Evolutionary conservation across 2,888 invertebrate genomes (phyloP).

Genomic region (Meteorus colon): DNA sequence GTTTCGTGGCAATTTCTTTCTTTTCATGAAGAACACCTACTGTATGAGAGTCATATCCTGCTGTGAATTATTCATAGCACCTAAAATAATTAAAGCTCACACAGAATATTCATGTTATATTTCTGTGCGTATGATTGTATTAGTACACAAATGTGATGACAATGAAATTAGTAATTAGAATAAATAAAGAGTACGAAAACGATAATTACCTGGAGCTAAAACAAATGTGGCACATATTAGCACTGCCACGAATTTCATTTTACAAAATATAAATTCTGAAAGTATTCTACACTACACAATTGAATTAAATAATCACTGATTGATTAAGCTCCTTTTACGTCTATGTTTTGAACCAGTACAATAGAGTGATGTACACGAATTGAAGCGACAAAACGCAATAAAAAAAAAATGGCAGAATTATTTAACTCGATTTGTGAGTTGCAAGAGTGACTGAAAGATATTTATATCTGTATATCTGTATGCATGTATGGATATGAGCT

Average conservation of each 20-base stretch:
- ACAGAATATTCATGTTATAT: not conserved
- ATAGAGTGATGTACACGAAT: not conserved
- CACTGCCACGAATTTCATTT: not conserved
- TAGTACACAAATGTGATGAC: not conserved
- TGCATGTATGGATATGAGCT: not conserved
- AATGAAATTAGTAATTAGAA: not conserved
- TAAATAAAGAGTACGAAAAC: too few relatives aligned
- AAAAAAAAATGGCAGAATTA: conserved; percentile 3
- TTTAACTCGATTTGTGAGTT: conserved; percentile 5
- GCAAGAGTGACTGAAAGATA: not conserved
- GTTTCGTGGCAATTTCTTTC: not conserved
- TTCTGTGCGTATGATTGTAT: not conserved
- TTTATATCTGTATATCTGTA: not conserved
- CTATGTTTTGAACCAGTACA: not conserved
- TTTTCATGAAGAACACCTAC: not conserved
- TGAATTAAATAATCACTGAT: not conserved
- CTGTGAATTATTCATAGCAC: not conserved
- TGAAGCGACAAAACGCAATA: not conserved
- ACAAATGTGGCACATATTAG: not conserved
- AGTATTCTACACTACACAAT: not conserved
- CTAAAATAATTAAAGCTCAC: not conserved
- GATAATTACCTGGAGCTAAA: not conserved
- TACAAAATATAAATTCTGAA: not conserved
- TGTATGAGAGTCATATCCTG: not conserved
- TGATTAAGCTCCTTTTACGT: not conserved